Conservation (phyloP, 2,797 vertebrate species). For the Gymnothorax reevesii region DNA sequence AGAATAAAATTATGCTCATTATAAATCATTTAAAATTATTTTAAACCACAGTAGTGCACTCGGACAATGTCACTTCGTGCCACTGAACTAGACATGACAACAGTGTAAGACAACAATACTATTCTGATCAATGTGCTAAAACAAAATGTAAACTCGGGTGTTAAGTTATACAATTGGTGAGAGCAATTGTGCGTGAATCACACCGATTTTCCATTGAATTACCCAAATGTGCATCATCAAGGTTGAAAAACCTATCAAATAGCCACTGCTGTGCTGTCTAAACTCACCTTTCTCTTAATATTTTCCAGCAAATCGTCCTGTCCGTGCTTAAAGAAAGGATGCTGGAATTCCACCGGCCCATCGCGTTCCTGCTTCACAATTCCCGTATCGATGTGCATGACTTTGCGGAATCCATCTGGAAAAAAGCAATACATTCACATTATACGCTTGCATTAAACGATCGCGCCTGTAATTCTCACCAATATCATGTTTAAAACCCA, state of each 20-base stretch:
- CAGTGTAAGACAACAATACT: neutral
- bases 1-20: no score
- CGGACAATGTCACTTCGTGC: neutral
- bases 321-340: constrained; percentile 90
- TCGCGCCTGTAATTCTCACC: neutral
- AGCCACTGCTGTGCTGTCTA: neutral
- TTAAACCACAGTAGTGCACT: no score
- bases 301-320: constrained; percentile 91
- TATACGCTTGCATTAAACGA: neutral
- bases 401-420: constrained; percentile 96
- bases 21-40: no score
- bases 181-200: neutral
- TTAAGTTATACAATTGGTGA: no score
- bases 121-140: neutral
- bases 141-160: no score
- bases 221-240: neutral
- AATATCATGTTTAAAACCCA: neutral
- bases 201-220: neutral
- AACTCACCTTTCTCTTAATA: constrained; percentile 92
- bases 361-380: constrained; percentile 90
- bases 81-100: neutral
- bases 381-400: constrained; percentile 90
- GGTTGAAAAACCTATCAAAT: neutral
- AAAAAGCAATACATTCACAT: neutral
- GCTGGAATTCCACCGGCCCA: constrained; percentile 93